Percentiles rank a stretch among this genome's conserved stretches.
phyloP scores from a whole-genome alignment of 2,888 invertebrate species.

The Epinotia ramella region DNA sequence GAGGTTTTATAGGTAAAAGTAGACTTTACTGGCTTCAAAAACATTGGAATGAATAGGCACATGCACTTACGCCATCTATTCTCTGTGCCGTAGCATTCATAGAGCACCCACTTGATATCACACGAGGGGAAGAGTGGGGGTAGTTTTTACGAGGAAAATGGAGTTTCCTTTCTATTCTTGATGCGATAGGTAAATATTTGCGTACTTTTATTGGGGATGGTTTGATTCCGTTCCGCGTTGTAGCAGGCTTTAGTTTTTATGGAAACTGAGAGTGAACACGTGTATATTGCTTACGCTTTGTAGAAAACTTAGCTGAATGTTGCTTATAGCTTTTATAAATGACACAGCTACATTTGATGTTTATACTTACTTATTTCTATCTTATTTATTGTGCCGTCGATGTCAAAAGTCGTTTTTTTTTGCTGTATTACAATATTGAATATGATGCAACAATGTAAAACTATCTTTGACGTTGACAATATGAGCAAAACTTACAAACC shows the following conservation, averaged over 20 bases:
- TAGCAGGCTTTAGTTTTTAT: conserved; percentile 46
- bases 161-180: conserved; percentile 63
- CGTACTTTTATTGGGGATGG: conserved; percentile 51
- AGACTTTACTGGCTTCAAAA: too few species aligned
- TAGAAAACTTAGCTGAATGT: not conserved
- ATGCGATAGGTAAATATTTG: conserved; percentile 68
- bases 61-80: conserved; percentile 9
- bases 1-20: too few species aligned
- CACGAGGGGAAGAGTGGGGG: conserved; percentile 66
- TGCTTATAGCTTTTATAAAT: not conserved
- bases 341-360: not conserved
- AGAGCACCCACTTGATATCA: conserved; percentile 43
- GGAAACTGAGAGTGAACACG: conserved; percentile 18
- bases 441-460: too few species aligned
- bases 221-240: conserved; percentile 47
- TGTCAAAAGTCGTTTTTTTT: too few species aligned
- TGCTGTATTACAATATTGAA: too few species aligned
- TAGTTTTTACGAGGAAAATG: conserved; percentile 75
- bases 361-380: not conserved
- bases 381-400: too few species aligned
- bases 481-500: too few species aligned
- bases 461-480: too few species aligned
- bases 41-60: not conserved
- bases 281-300: conserved; percentile 6
- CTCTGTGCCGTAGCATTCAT: conserved; percentile 14